Evolutionary conservation across 2,888 invertebrate genomes (phyloP), one percentile per base, ranked within the genome.

Genomic region (Euplagia quadripunctaria): DNA sequence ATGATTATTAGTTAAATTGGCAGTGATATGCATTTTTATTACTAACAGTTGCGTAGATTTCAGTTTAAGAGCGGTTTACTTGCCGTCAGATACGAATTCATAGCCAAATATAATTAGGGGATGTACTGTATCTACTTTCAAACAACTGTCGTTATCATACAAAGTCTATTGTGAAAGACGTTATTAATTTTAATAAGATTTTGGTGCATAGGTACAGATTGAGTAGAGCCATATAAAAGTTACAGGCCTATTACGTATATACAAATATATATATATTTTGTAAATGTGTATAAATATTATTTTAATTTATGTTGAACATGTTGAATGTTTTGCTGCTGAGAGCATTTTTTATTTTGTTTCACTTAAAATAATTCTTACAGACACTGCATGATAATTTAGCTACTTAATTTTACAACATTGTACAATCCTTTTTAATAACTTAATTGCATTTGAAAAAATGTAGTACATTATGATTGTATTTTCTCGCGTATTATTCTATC

Each of bases 241-340:
- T 80, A 76, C 78, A 82, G 73, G 73, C 74, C 74, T 84, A 16
- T 49, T 31, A 31, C 31, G 3, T 49, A 66, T 58, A 58, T 58
- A 70, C 49, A 58, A 31, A 31, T 71, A 70, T 83, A 82, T 83
- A 82, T 82, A 80, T 85, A 75, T 79, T 90, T 87, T 94, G 91
- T 93, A 94, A 93, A 93, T 93, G 90, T 94, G 91, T 94, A 93
- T 90, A 93, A 91, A 91, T 92, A 81, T 85, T 90, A 89, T 91
- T 88, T 87, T 93, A 91, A 91, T 92, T 93, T 93, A 92, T 93
- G 86, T 90, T 90, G 86, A 87, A 88, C 90, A 90, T 89, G 84
- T 90, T 89, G 86, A 88, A 87, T 90, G 88, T 90, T 89, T 90
- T 88, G 90, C 86, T 88, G 83, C 88, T 89, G 89, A 90, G 84